Evolutionary conservation across 2,797 vertebrate species (phyloP), one percentile per base, ranked within the genome.

Genomic region (Danio albolineatus): DNA sequence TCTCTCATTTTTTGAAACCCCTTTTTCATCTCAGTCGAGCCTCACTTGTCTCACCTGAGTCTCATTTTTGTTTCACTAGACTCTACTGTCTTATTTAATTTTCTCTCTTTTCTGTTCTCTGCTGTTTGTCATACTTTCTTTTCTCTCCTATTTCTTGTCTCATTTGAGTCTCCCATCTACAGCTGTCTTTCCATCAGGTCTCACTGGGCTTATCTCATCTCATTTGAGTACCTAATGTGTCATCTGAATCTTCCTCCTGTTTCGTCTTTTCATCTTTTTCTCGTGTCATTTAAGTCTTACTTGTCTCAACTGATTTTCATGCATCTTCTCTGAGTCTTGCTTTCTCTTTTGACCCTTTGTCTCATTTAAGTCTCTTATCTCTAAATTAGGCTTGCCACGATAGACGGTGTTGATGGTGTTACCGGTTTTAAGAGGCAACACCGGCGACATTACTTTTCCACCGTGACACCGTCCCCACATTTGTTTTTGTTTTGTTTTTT

Each of bases 261-360:
- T n/a, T 62, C 44, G n/a, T n/a, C n/a, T n/a, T n/a, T 71, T 28
- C 28, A 28, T 3, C 28, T 28, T 28, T 28, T 28, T 28, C 28
- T 28, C 28, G 28, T 28, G 36, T 21, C 5, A 53, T 39, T 38
- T 73, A 4, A 28, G 6, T 21, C 64, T 41, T 16, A 2, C 48
- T 2, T 44, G 10, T 44, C 88, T 64, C 28, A 28, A 28, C 28
- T 28, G n/a, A 64, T 19, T 17, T 7, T 19, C 51, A 5, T 19
- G 4, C 19, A 16, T 6, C 51, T 4, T 9, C 19, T 56, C 12
- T 36, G 4, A 49, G 4, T 60, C 57, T 60, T 4, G 6, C 10
- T 49, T 56, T 19, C 16, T 66, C 13, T 38, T 28, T 28, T 28
- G 28, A 28, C 10, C 17, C 0, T 13, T 12, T 17, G 7, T 66